Base-by-base conservation (phyloP, 1,140 invertebrate species). In the Lasioglossum baleicum region DNA sequence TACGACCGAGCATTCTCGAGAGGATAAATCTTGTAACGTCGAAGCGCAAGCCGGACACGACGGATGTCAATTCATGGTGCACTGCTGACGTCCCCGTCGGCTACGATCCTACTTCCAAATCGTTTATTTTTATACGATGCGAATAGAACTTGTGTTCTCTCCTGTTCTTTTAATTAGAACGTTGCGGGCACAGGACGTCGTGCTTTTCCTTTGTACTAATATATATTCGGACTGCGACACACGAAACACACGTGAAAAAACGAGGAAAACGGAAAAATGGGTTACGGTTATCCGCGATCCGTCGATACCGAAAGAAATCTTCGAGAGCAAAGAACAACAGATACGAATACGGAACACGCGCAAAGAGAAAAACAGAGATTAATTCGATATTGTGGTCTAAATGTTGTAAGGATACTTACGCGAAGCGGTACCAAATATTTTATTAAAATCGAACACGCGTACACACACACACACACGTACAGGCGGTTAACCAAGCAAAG, bases 121-220 rank as follows among this genome's bases (percentile, higher is more conserved):
- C 86, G 86, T 91, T 91, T 91, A 91, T 91, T 91, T 91, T 91
- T 91, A 85, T 91, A 91, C 88, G 82, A 88, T 87, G 88, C 84
- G 87, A 85, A 88, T 67, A 79, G 40, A 79, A 56, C 70, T 79
- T 79, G 61, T 40, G 69, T 79, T 73, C 40, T 60, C 20, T 58
- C 51, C 51, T 73, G 80, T 83, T 83, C 68, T 88, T 87, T 89
- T 89, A 80, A 86, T 88, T 88, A 85, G 84, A 86, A 84, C 83
- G 78, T 81, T n/a, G 81, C 81, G 78, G 78, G 51, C 83, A 58
- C n/a, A 51, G 20, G 48, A 58, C 70, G 35, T 68, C 63, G 64
- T 63, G 87, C 83, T 88, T 83, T 81, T 88, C 85, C 80, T 87
- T 87, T 86, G 75, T 83, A 72, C 44, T 26, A 66, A 44, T 64